Evolutionary conservation across 2,797 vertebrate species (phyloP).

Genomic region (Urosaurus nigricauda): DNA sequence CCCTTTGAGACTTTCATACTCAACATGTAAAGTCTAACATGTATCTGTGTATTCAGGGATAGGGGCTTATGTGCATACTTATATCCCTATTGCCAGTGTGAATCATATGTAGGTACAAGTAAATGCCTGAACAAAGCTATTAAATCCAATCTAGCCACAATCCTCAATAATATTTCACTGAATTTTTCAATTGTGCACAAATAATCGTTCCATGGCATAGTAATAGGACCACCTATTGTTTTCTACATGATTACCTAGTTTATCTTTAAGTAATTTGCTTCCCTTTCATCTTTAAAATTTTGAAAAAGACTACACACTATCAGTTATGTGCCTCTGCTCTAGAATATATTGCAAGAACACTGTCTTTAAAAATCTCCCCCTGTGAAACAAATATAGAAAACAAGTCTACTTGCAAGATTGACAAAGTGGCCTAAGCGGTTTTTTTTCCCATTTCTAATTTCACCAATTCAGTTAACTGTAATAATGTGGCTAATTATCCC

Average conservation of each 20-base stretch:
- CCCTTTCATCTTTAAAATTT: background rate
- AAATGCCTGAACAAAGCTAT: no score
- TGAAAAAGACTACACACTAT: slow-evolving; percentile 12
- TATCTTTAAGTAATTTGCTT: background rate
- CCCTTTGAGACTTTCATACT: no score
- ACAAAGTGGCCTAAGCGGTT: slow-evolving; percentile 44
- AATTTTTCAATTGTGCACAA: background rate
- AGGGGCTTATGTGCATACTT: no score
- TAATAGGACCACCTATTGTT: background rate
- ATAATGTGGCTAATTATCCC: slow-evolving; percentile 58
- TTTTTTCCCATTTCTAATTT: slow-evolving; percentile 60
- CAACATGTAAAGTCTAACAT: no score
- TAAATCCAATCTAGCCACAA: background rate
- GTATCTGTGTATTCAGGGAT: no score
- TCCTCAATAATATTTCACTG: background rate
- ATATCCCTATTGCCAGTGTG: no score
- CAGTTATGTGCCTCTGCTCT: background rate
- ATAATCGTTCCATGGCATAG: background rate
- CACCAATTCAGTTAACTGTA: slow-evolving; percentile 50
- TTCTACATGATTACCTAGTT: background rate
- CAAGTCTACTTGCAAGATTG: slow-evolving; percentile 32
- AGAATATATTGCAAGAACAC: slow-evolving; percentile 21
- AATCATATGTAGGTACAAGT: no score
- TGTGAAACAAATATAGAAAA: slow-evolving; percentile 38
- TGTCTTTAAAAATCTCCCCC: slow-evolving; percentile 33